Evolutionary conservation across 2,888 invertebrate species (phyloP).

Genomic region (Exocentrus adspersus): DNA sequence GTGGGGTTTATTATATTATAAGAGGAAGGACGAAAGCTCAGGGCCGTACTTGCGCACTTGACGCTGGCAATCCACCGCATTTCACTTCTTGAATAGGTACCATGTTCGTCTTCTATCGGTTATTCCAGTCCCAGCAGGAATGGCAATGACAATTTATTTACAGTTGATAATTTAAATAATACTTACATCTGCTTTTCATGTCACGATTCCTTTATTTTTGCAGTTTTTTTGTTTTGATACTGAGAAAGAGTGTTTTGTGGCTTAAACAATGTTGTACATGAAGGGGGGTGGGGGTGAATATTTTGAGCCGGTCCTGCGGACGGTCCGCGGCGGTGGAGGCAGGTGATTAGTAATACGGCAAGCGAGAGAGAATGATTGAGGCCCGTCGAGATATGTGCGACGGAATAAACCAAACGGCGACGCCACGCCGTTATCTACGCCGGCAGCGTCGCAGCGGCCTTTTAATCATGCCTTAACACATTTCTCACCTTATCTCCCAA

Average conservation of each 20-base stretch:
- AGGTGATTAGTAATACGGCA: constrained; percentile 59
- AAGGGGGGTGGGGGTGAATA: constrained; percentile 19
- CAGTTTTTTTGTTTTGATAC: too few relatives aligned
- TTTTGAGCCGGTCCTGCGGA: constrained; percentile 24
- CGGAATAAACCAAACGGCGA: constrained; percentile 38
- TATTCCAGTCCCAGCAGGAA: too few relatives aligned
- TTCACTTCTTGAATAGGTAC: too few relatives aligned
- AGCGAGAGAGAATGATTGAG: constrained; percentile 59
- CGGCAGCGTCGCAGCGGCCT: constrained; percentile 60
- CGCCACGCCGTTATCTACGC: constrained; percentile 57
- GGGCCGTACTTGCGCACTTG: too few relatives aligned
- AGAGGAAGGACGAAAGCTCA: constrained; percentile 39
- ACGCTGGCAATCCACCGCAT: too few relatives aligned
- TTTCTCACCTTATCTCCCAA: constrained; percentile 59
- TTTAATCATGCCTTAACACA: constrained; percentile 64
- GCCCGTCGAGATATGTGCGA: constrained; percentile 60
- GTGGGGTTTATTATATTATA: constrained; percentile 49
- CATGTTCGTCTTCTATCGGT: too few relatives aligned
- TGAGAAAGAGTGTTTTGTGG: too few relatives aligned
- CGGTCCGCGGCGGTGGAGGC: constrained; percentile 38
- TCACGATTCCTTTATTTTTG: too few relatives aligned
- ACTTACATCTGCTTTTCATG: too few relatives aligned
- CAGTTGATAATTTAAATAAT: too few relatives aligned
- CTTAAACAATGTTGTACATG: too few relatives aligned
- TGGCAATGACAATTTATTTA: too few relatives aligned